These are phyloP conservation scores for Syngnathus typhle DNA, from an alignment of 2,113 vertebrate species.

Conservation along the genomic window DNA sequence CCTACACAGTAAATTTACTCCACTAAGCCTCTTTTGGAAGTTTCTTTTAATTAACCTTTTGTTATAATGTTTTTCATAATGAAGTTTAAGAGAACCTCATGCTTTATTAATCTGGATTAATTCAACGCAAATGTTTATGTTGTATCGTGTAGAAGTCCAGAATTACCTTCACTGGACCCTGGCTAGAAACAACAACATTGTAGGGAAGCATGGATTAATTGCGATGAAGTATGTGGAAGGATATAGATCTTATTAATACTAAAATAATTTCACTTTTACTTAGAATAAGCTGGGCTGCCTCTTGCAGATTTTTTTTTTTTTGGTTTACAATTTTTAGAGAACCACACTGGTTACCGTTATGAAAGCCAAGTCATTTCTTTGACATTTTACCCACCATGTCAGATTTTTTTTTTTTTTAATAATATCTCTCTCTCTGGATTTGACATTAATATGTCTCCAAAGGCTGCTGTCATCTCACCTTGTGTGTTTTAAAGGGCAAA, in stretches of 20 bases:
- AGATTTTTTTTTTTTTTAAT: slow-evolving; percentile 8
- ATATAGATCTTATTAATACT: slow-evolving; percentile 13
- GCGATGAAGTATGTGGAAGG: no score
- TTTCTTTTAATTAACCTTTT: no score
- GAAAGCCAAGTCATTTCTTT: slow-evolving; percentile 22
- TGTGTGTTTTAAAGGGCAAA: slow-evolving; percentile 52
- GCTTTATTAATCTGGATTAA: slow-evolving; percentile 36
- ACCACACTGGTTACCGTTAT: background rate
- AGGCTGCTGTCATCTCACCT: slow-evolving; percentile 42
- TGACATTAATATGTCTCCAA: slow-evolving; percentile 22
- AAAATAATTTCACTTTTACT: background rate
- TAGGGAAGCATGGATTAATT: background rate
- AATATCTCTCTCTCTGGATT: background rate
- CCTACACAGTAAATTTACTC: no score
- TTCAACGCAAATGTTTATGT: slow-evolving; percentile 35
- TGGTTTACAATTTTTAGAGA: background rate
- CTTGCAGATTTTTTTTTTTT: background rate
- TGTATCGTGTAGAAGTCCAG: slow-evolving; percentile 15
- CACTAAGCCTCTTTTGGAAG: no score
- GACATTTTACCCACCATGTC: slow-evolving; percentile 38
- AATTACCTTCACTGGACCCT: slow-evolving; percentile 21
- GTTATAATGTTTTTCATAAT: no score
- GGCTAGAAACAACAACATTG: slow-evolving; percentile 27
- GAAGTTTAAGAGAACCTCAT: background rate
- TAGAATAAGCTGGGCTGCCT: background rate